Percentiles rank a stretch among this genome's conserved stretches.
phyloP scores from a whole-genome alignment of 2,797 vertebrate genomes.

The Harpagifer antarcticus region DNA sequence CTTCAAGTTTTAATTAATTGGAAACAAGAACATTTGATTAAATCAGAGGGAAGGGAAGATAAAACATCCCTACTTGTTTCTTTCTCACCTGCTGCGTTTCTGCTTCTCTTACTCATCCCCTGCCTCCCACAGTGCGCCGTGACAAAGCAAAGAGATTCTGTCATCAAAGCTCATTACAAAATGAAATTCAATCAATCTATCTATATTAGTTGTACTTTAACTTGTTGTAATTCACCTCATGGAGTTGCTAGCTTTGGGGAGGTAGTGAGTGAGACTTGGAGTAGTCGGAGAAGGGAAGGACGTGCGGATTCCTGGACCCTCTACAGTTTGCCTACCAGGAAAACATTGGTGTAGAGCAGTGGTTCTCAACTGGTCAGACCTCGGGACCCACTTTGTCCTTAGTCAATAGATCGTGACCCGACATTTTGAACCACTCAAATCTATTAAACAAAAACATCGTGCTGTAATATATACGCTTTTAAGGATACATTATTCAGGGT shows the following conservation, averaged over 20 bases:
- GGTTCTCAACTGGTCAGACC: no score
- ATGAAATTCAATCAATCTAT: background rate
- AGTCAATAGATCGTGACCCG: no score
- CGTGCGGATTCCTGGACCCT: no score
- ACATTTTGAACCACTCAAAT: no score
- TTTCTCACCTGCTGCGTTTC: conserved; percentile 34
- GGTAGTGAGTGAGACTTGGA: no score
- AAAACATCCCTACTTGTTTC: conserved; percentile 17
- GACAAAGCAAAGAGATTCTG: conserved; percentile 35
- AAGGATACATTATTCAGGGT: no score
- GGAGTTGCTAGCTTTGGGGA: conserved; percentile 16
- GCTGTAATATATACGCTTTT: no score
- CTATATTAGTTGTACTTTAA: conserved; percentile 23
- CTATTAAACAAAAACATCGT: no score
- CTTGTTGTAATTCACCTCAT: conserved; percentile 41
- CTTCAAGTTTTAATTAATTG: conserved; percentile 51
- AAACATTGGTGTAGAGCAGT: no score
- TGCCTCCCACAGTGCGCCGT: background rate
- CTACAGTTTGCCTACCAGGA: no score
- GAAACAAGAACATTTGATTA: conserved; percentile 55
- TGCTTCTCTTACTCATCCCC: background rate
- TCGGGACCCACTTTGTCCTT: no score
- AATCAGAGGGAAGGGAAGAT: conserved; percentile 40
- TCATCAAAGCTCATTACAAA: conserved; percentile 49
- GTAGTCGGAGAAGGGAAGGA: no score